phyloP scores from a whole-genome alignment of 2,888 invertebrate genomes.

The Drosophila emarginata region DNA sequence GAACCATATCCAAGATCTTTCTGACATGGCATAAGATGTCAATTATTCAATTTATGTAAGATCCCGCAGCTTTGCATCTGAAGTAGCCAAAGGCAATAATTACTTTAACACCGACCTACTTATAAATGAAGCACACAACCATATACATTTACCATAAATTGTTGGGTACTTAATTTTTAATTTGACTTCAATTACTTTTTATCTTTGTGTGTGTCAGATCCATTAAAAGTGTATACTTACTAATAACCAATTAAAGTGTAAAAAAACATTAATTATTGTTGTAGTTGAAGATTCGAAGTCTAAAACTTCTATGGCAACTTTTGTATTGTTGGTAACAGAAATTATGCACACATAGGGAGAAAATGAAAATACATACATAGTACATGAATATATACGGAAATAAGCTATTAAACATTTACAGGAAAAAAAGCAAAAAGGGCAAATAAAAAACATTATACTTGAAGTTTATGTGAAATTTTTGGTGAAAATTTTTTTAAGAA shows the following conservation, averaged over 20 bases:
- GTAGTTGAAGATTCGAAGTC: constrained; percentile 1
- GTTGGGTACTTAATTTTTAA: constrained; percentile 29
- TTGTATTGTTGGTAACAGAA: constrained; percentile 33
- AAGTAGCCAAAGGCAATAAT: constrained; percentile 27
- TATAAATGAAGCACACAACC: neutral
- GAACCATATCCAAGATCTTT: constrained; percentile 30
- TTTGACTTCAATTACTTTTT: constrained; percentile 13
- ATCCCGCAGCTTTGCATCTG: constrained; percentile 10
- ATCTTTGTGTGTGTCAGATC: constrained; percentile 25
- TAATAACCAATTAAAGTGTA: constrained; percentile 74
- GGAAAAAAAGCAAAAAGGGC: too few relatives aligned
- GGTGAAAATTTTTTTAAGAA: constrained; percentile 36
- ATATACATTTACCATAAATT: constrained; percentile 24
- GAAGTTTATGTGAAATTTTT: constrained; percentile 42
- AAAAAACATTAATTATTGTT: constrained; percentile 71
- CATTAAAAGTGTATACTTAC: constrained; percentile 63
- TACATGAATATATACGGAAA: constrained; percentile 17
- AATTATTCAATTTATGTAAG: constrained; percentile 38
- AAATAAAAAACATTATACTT: neutral
- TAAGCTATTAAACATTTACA: constrained; percentile 65
- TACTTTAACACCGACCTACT: neutral
- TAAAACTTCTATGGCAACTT: constrained; percentile 32
- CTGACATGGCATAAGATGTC: constrained; percentile 43
- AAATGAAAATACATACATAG: constrained; percentile 1
- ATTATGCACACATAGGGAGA: neutral